Percentiles rank a stretch among this genome's conserved stretches.
phyloP scores from a whole-genome alignment of 2,797 vertebrate genomes.

The Anabacerthia variegaticeps region DNA sequence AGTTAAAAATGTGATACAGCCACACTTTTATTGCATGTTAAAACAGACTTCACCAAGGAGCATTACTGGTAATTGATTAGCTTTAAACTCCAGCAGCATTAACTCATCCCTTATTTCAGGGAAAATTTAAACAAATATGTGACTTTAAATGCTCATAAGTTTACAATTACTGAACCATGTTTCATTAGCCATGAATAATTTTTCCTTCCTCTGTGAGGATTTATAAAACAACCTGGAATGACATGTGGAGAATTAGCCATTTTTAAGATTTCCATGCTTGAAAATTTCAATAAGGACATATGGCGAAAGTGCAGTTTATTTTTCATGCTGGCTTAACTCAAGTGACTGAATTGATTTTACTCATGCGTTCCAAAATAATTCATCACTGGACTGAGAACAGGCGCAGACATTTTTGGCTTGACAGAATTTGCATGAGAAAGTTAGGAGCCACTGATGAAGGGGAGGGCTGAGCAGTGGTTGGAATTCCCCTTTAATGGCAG shows the following conservation, averaged over 20 bases:
- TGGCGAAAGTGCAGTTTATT: background rate
- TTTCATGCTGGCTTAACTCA: conserved; percentile 49
- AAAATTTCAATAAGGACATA: conserved; percentile 51
- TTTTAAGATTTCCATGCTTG: conserved; percentile 59
- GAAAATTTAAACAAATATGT: conserved; percentile 33
- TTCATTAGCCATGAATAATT: conserved; percentile 49
- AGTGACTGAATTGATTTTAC: conserved; percentile 47
- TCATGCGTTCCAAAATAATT: conserved; percentile 39
- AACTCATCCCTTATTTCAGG: background rate
- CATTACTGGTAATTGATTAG: conserved; percentile 2
- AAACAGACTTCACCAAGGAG: background rate
- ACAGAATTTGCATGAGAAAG: conserved; percentile 36
- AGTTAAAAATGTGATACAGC: background rate
- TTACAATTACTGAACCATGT: conserved; percentile 48
- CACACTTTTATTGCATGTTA: background rate
- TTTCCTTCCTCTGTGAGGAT: conserved; percentile 35
- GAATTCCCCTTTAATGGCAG: conserved; percentile 27
- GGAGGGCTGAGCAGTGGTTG: background rate
- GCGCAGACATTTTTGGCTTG: background rate
- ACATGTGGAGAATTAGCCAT: conserved; percentile 45
- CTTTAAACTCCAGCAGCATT: background rate
- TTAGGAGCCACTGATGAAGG: background rate
- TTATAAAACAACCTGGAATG: conserved; percentile 46
- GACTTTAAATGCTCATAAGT: conserved; percentile 35
- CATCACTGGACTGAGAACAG: conserved; percentile 1